These are phyloP conservation scores for Operophtera brumata DNA, from an alignment of 2,888 invertebrate species.

Conservation along the genomic window DNA sequence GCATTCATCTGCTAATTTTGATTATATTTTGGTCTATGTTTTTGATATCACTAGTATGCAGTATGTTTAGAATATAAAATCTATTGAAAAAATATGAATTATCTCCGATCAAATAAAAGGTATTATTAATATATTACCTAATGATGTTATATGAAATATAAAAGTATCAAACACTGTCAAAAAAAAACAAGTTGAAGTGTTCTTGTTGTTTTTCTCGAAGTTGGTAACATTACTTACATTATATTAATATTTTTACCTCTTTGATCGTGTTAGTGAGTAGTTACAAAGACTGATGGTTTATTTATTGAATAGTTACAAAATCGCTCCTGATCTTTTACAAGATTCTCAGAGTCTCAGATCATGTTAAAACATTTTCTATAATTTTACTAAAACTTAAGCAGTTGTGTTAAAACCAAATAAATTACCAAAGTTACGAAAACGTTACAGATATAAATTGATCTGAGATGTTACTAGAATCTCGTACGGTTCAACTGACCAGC, in stretches of 20 bases:
- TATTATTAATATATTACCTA: neutral
- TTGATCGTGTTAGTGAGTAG: no score
- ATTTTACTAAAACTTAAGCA: neutral
- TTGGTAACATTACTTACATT: no score
- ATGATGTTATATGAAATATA: slow-evolving; percentile 14
- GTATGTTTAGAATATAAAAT: neutral
- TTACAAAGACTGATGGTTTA: no score
- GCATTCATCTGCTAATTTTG: no score
- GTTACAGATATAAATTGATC: slow-evolving; percentile 6
- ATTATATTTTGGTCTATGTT: neutral
- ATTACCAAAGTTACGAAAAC: slow-evolving; percentile 18
- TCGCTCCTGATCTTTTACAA: slow-evolving; percentile 20
- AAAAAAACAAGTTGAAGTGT: no score
- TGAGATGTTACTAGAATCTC: slow-evolving; percentile 25
- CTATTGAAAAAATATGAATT: neutral
- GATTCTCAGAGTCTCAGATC: slow-evolving; percentile 16
- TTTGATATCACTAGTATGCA: neutral
- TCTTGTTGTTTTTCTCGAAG: no score
- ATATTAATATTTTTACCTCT: no score
- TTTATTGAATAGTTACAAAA: no score
- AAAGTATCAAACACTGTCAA: neutral
- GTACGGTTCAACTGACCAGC: slow-evolving; percentile 6
- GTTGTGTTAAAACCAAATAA: slow-evolving; percentile 18
- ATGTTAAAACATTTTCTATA: neutral
- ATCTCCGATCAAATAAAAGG: neutral